phyloP scores from a whole-genome alignment of 2,797 vertebrate species.

The Neoniphon sammara region DNA sequence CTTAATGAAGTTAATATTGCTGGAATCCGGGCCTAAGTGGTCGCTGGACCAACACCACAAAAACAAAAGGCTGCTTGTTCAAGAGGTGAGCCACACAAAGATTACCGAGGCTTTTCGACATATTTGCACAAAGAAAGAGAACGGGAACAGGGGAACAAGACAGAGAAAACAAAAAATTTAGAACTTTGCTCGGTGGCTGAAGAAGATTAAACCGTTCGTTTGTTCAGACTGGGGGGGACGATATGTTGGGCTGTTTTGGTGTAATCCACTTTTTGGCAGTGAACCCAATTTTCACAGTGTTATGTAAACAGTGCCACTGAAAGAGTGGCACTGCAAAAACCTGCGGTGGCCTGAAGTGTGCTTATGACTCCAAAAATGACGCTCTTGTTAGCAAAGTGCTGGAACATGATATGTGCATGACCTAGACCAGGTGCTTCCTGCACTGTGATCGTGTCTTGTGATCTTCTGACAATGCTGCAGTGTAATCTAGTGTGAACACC shows the following conservation, averaged over 20 bases:
- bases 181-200: conserved; percentile 51
- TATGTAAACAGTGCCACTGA: conserved; percentile 21
- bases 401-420: neutral
- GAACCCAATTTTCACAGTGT: conserved; percentile 12
- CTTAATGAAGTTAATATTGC: conserved; percentile 93
- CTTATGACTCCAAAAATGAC: too few relatives aligned
- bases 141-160: conserved; percentile 21
- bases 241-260: conserved; percentile 20
- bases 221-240: conserved; percentile 39
- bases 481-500: conserved; percentile 11
- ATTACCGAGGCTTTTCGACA: conserved; percentile 71
- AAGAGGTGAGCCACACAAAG: conserved; percentile 76
- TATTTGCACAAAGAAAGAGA: conserved; percentile 59
- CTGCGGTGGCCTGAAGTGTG: neutral
- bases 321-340: neutral
- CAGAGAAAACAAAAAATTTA: conserved; percentile 47
- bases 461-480: neutral
- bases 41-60: conserved; percentile 82
- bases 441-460: neutral
- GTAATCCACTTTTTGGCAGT: conserved; percentile 12
- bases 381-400: neutral
- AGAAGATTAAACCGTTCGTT: conserved; percentile 62
- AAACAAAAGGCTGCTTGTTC: conserved; percentile 86
- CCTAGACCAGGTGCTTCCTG: neutral
- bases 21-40: conserved; percentile 85